Base-by-base conservation (phyloP, 2,888 invertebrate genomes). In the Noctua comes region DNA sequence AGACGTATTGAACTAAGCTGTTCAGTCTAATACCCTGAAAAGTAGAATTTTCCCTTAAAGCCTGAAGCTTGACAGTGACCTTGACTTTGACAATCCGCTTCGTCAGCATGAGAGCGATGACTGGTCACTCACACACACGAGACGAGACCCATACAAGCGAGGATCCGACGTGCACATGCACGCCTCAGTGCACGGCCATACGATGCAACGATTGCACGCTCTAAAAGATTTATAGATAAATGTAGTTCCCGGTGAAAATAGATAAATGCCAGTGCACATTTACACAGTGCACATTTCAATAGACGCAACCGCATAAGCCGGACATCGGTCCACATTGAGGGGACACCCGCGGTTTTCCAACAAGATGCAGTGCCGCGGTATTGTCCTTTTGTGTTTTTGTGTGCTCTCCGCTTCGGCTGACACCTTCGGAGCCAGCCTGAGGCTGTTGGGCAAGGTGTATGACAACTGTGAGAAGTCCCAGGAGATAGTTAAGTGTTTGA, bases 401-500 rank as follows among this genome's bases (percentile, higher is more conserved):
- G 94, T 94, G 84, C 88, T 94, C 81, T 93, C 94, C 57, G 92
- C 93, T 76, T 93, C 95, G 70, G 95, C 94, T 65, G 96, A 96
- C 89, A 93, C 95, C 87, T 93, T 97, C 79, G 94, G 94, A 85
- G 93, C 94, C 79, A 97, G 97, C 80, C 91, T 97, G 86, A 96
- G 96, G 91, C 93, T 97, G 70, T 90, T 97, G 66, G 95, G 96
- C 88, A 97, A 96, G 93, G 96, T 97, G 88, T 97, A 97, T 91
- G 95, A 97, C 86, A 97, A 97, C 91, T 98, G 98, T 92, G 97
- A 97, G 86, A 95, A 96, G 82, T 97, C 97, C 68, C 97, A 97
- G 83, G 97, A 98, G 90, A 95, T 98, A 73, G 94, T 98, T 86
- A 98, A 97, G 96, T 98, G 98, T 91, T 97, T 98, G 88, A 98